Conservation (phyloP, 2,113 vertebrate genomes). For the Chlorodrepanis virens region DNA sequence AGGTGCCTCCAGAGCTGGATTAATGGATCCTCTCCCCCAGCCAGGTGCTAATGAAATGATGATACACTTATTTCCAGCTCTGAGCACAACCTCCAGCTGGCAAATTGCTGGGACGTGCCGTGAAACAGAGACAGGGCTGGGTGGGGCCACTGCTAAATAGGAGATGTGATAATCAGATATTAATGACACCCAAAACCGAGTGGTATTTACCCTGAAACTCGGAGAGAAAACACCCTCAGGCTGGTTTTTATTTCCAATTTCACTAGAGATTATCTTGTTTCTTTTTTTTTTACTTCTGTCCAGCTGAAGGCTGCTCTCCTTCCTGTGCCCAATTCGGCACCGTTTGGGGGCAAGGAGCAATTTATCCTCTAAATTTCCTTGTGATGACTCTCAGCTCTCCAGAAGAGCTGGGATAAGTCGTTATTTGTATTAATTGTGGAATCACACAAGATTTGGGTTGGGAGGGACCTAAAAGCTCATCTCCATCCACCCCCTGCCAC, state of each 20-base stretch:
- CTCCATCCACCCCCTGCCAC: background rate
- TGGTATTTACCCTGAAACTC: conserved; percentile 22
- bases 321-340: background rate
- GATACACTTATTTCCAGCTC: conserved; percentile 35
- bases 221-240: background rate
- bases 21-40: conserved; percentile 6
- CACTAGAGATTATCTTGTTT: background rate
- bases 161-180: background rate
- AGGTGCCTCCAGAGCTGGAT: background rate
- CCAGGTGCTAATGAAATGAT: conserved; percentile 42
- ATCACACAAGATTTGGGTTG: background rate
- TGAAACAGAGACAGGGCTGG: background rate
- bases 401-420: background rate
- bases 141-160: background rate
- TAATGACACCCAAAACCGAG: background rate
- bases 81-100: conserved; percentile 12
- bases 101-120: background rate
- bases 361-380: background rate
- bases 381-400: background rate
- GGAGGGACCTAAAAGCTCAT: background rate
- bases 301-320: background rate
- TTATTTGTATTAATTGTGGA: background rate
- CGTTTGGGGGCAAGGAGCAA: background rate
- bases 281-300: background rate
- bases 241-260: background rate